Conservation (phyloP, 2,888 invertebrate genomes). For the Calliopum simillimum region DNA sequence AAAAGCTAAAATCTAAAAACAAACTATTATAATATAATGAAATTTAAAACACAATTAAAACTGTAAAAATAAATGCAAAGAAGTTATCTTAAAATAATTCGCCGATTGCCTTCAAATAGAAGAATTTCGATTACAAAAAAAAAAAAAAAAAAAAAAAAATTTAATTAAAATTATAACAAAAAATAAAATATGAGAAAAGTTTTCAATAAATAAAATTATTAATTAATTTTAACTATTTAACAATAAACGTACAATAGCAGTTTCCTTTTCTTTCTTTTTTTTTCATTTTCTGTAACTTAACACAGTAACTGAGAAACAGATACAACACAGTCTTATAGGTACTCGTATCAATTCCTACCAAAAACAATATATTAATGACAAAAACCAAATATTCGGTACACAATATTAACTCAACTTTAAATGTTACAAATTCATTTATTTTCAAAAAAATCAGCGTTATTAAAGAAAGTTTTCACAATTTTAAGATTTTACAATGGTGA, state of each 20-base stretch:
- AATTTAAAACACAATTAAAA: conserved; percentile 37
- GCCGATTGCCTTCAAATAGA: conserved; percentile 68
- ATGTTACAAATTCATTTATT: conserved; percentile 40
- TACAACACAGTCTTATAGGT: conserved; percentile 35
- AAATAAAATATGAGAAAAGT: conserved; percentile 32
- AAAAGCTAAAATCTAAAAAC: background rate
- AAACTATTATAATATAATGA: conserved; percentile 19
- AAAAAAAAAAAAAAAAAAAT: conserved; percentile 49
- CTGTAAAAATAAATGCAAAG: conserved; percentile 39
- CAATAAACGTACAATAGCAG: conserved; percentile 22
- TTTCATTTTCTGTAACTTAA: no score
- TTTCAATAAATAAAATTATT: conserved; percentile 38
- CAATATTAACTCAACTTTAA: conserved; percentile 26
- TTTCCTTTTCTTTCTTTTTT: no score
- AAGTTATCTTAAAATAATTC: conserved; percentile 64
- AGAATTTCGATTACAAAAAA: conserved; percentile 65
- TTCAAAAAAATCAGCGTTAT: conserved; percentile 11
- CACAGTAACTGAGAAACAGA: background rate
- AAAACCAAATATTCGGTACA: conserved; percentile 12
- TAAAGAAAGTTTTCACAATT: no score
- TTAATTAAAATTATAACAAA: conserved; percentile 37
- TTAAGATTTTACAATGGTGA: no score
- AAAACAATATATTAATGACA: conserved; percentile 37
- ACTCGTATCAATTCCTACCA: conserved; percentile 34
- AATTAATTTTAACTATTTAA: background rate